Base-by-base conservation (phyloP, 2,888 invertebrate species). In the Mamestra brassicae region DNA sequence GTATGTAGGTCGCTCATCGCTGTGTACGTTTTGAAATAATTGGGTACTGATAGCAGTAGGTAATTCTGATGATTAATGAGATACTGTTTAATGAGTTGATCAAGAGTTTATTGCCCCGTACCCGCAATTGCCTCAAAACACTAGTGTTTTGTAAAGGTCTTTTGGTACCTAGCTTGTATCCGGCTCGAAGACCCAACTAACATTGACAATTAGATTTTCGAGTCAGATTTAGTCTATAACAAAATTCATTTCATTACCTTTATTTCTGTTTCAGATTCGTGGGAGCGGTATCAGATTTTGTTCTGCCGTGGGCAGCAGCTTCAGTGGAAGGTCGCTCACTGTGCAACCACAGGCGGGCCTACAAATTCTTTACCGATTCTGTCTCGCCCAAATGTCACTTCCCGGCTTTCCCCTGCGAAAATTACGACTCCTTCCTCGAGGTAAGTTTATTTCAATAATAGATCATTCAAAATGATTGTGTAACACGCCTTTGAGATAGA, bases 321-420 rank as follows among this genome's bases (percentile, higher is more conserved):
- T 95, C 96, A 0, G 88, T 90, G 96, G 99, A 99, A 92, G 99
- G 98, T 6, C 97, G 98, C 62, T 98, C 98, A 57, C 94, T 99
- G 80, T 99, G 99, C 95, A 99, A 99, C 93, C 99, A 99, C 93
- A 97, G 99, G 4, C 97, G 99, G 57, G 99, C 99, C 0, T 99
- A 99, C 95, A 98, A 99, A 91, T 98, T 99, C 93, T 99, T 99
- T 95, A 99, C 99, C 2, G 99, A 99, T 93, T 99, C 99, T 1
- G 98, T 99, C 47, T 98, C 98, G 36, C 98, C 99, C 0, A 97
- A 98, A 85, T 99, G 99, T 91, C 98, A 98, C 89, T 99, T 99
- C 93, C 99, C 98, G 0, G 98, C 99, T 0, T 99, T 99, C 91
- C 98, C 98, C 0, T 99, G 99, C 90, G 97, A 97, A 45, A 97